Evolutionary conservation across 35 echinoderm and acorn worm genomes (phyloP), one percentile per base, ranked within the genome.

Genomic region (Heliocidaris erythrogramma): DNA sequence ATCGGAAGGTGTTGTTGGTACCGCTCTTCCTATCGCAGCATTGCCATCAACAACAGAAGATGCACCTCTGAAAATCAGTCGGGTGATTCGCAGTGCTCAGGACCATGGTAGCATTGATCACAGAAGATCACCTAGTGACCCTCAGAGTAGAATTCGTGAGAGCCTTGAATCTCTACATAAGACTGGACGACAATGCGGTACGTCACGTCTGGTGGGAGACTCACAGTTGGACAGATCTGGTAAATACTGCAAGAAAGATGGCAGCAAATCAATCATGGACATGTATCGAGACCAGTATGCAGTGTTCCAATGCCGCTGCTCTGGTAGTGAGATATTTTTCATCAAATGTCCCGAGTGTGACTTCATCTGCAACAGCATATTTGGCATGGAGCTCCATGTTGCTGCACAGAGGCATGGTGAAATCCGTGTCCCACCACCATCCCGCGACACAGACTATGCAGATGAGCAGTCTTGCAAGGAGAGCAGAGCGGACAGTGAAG

Each of bases 351-450:
- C 97, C 0, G 96, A 94, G 78, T 98, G 97, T 85, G 97, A 96
- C 56, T 98, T 98, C 95, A 96, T 98, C 29, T 98, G 97, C 48
- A 98, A 98, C 71, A 98, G 86, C 84, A 91, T 95, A 30, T 95
- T 94, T 93, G 94, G 97, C 14, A 95, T 98, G 96, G 94, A 98
- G 48, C 88, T 95, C 3, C 97, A 98, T 49, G 95, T 97, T 30
- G 96, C 94, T 24, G 94, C 65, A 61, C 97, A 98, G 60, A 94
- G 95, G 13, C 95, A 96, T 13, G 86, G 85, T 24, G 95, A 96
- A 86, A 90, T 85, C 56, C 86, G 86, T 59, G 87, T 50, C 24
- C 49, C 31, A 85, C 94, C 49, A 49, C 56, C 30, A 16, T 48
- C 31, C 85, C 61, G 30, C n/a, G 86, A 86, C 18, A 16, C 42